Evolutionary conservation across 1,140 invertebrate species (phyloP).

Genomic region (Portunus trituberculatus): DNA sequence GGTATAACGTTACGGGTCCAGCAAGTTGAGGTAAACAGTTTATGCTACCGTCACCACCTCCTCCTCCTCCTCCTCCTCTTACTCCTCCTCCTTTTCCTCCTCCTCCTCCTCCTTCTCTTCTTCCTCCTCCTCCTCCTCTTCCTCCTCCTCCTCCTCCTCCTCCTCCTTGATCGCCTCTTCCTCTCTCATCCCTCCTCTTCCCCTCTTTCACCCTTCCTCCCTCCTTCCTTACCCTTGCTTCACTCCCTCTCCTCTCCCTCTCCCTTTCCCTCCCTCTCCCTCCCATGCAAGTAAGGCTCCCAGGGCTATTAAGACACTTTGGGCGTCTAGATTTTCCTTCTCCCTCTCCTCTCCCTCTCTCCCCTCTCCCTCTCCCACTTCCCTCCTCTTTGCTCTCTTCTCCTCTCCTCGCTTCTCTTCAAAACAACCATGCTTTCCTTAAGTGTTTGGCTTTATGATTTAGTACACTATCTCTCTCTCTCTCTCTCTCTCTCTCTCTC

Average conservation of each 20-base stretch:
- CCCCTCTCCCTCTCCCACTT: neutral
- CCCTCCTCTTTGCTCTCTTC: neutral
- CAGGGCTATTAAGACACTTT: neutral
- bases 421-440: neutral
- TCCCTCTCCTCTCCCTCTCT: neutral
- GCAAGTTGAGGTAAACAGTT: neutral
- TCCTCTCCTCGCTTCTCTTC: neutral
- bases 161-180: no score
- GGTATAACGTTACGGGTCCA: neutral
- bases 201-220: no score
- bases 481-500: neutral
- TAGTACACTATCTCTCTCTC: neutral
- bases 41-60: conserved; percentile 9
- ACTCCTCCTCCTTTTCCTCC: no score
- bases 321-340: neutral
- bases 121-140: no score
- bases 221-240: no score
- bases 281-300: neutral
- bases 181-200: no score
- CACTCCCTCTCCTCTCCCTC: no score
- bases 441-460: neutral
- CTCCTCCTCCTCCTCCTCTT: neutral
- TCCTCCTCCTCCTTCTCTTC: no score
- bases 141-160: neutral
- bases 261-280: neutral